A percentile compares a stretch with the other conserved stretches of the same genome.
Conservation (phyloP, 2,888 invertebrate genomes). For the Omphaloscelis lunosa region DNA sequence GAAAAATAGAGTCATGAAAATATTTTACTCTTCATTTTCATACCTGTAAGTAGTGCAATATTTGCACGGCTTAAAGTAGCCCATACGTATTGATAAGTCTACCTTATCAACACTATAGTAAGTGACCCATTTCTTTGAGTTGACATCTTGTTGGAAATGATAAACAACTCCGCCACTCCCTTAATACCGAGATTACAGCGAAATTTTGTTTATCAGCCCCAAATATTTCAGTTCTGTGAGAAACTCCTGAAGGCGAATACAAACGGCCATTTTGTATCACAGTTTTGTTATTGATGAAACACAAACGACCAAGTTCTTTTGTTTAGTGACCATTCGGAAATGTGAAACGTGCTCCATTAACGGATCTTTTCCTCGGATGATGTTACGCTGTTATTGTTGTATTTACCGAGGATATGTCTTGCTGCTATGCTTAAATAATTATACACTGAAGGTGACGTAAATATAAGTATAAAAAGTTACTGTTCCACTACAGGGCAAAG, state of each 20-base stretch:
- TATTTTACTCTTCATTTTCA: not conserved
- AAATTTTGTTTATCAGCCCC: constrained; percentile 36
- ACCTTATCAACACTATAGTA: constrained; percentile 43
- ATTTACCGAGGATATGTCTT: constrained; percentile 33
- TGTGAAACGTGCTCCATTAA: constrained; percentile 45
- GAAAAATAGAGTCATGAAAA: not conserved
- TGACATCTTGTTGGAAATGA: constrained; percentile 44
- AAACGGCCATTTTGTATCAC: constrained; percentile 18
- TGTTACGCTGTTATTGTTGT: constrained; percentile 55
- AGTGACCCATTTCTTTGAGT: constrained; percentile 47
- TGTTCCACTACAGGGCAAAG: no score
- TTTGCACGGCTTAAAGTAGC: constrained; percentile 12
- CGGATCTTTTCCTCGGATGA: constrained; percentile 37
- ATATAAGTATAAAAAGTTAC: not conserved
- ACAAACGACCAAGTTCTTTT: constrained; percentile 56
- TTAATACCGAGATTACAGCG: constrained; percentile 29
- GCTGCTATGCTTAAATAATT: constrained; percentile 5
- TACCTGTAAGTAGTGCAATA: not conserved
- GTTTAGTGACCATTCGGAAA: constrained; percentile 40
- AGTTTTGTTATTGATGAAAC: constrained; percentile 45
- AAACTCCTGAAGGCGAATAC: not conserved
- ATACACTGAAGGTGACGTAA: not conserved
- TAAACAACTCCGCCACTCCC: constrained; percentile 36
- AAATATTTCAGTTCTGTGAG: constrained; percentile 21
- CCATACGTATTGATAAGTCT: constrained; percentile 32